Conservation (phyloP, 2,113 vertebrate species). For the Mesitornis unicolor region DNA sequence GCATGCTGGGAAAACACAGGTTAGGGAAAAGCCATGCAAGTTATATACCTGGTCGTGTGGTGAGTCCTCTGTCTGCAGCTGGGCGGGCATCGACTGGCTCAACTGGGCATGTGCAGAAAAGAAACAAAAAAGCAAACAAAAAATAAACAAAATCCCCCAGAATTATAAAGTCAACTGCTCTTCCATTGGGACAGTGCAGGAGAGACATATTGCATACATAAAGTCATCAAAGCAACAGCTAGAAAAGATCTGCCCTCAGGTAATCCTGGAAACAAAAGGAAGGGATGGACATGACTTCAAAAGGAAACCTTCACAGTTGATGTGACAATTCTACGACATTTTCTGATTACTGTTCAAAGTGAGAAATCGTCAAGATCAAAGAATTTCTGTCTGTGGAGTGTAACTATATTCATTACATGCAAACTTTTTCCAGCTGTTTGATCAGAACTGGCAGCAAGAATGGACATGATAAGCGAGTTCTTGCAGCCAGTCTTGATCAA, state of each 20-base stretch:
- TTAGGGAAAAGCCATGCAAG: constrained; percentile 36
- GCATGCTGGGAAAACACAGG: background rate
- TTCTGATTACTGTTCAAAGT: background rate
- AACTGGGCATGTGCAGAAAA: constrained; percentile 78
- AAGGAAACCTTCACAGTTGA: background rate
- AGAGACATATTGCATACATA: constrained; percentile 44
- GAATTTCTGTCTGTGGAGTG: background rate
- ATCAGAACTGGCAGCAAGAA: constrained; percentile 15
- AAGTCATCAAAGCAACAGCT: constrained; percentile 38
- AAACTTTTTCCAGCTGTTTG: background rate
- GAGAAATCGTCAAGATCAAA: background rate
- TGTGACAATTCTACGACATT: background rate
- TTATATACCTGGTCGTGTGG: constrained; percentile 89
- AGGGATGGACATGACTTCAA: background rate
- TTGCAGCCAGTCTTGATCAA: background rate
- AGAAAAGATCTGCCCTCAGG: background rate
- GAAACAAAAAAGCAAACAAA: constrained; percentile 69
- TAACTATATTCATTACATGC: background rate
- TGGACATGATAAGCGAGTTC: background rate
- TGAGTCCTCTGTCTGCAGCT: constrained; percentile 89
- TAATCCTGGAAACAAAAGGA: background rate
- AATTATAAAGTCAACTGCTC: constrained; percentile 38
- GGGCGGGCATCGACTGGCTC: constrained; percentile 94
- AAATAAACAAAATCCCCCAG: constrained; percentile 60
- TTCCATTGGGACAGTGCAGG: background rate